phyloP scores from a whole-genome alignment of 2,797 vertebrate genomes.

The Labroides dimidiatus region DNA sequence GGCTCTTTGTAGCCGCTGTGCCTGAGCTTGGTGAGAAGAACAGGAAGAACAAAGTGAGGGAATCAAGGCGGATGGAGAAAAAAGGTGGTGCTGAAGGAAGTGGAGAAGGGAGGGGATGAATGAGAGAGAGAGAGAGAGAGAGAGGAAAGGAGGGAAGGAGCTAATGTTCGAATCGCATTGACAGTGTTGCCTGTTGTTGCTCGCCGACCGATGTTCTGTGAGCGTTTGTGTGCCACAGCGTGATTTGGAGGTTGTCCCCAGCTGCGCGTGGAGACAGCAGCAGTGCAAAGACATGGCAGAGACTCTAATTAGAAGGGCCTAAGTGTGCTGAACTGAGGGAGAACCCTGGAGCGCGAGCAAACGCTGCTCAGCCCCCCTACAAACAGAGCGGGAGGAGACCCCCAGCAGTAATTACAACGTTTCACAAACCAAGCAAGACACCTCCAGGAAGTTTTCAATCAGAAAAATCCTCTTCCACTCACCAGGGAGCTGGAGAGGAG shows the following conservation, averaged over 20 bases:
- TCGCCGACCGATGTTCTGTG: constrained; percentile 57
- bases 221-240: constrained; percentile 68
- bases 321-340: constrained; percentile 84
- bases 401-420: constrained; percentile 87
- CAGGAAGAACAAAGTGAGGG: constrained; percentile 71
- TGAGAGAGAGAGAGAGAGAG: constrained; percentile 41
- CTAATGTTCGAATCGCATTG: constrained; percentile 65
- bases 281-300: constrained; percentile 74
- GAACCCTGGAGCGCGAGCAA: constrained; percentile 79
- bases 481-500: constrained; percentile 70
- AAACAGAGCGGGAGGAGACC: constrained; percentile 80
- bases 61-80: constrained; percentile 68
- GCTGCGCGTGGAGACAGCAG: constrained; percentile 79
- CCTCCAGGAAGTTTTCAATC: constrained; percentile 85
- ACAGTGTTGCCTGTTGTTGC: constrained; percentile 71
- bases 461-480: constrained; percentile 74
- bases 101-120: constrained; percentile 70
- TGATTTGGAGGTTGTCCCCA: constrained; percentile 80
- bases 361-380: constrained; percentile 74
- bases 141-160: constrained; percentile 50
- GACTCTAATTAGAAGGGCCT: constrained; percentile 85
- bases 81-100: constrained; percentile 63
- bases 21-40: constrained; percentile 77
- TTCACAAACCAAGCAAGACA: constrained; percentile 86
- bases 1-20: constrained; percentile 81